Evolutionary conservation across 2,113 vertebrate genomes (phyloP), one percentile per base, ranked within the genome.

Genomic region (Halichoerus grypus): DNA sequence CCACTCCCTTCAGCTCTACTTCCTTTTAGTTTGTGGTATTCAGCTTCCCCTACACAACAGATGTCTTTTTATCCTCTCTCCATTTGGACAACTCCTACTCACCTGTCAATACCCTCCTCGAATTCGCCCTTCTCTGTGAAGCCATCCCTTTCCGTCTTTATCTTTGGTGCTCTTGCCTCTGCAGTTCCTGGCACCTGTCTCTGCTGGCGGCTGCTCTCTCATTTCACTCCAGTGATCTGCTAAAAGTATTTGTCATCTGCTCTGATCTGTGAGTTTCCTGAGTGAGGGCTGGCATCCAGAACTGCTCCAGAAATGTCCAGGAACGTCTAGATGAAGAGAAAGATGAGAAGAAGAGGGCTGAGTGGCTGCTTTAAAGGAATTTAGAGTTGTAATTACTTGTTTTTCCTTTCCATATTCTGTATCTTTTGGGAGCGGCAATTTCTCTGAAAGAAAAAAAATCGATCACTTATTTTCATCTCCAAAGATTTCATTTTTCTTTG

Each of bases 401-500:
- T 72, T 61, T 33, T 22, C 2, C 8, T 36, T 74, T 46, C n/a
- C 36, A 5, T 12, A n/a, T 67, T 69, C 79, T 33, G 0, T 28
- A 31, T 65, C 82, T 77, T 94, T 69, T 1, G 24, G 77, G 83
- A 93, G 42, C 28, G 92, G 55, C 46, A 26, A 0, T 95, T 89
- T 86, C 59, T 80, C 39, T 22, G 53, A 93, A 53, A 59, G 16
- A 79, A 77, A 19, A 95, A 85, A 92, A 92, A 39, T 57, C 0
- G 33, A 81, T 96, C 94, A 33, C 96, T 95, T 95, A 61, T 98
- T 97, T 97, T 97, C 95, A 91, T 97, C 89, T 90, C 67, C 91
- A 71, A 82, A 92, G 82, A 95, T 88, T 92, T 80, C 31, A 80
- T 91, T 97, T 95, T 89, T 53, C 91, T 24, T 46, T 88, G 59